Conservation (phyloP, 2,797 vertebrate species). For the Amniataba percoides region DNA sequence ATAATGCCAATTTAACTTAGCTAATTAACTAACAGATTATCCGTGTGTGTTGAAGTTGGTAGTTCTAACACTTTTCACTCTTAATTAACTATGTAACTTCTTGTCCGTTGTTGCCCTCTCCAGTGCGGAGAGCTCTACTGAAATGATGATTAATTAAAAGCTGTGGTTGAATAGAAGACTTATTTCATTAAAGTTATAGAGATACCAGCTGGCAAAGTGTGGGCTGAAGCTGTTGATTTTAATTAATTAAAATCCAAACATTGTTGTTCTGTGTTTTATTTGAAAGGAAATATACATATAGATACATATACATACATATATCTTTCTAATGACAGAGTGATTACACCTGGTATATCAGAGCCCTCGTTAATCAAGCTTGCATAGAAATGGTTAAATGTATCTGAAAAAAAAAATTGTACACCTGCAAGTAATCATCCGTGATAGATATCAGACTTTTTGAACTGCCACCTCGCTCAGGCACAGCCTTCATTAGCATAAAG, state of each 20-base stretch:
- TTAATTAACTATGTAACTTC: background rate
- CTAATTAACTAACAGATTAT: background rate
- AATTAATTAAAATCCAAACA: background rate
- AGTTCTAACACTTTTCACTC: background rate
- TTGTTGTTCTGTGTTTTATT: background rate
- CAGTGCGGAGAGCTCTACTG: background rate
- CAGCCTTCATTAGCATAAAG: slow-evolving; percentile 46
- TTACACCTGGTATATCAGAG: slow-evolving; percentile 43
- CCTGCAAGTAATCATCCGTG: slow-evolving; percentile 39
- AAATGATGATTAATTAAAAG: background rate
- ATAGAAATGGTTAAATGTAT: slow-evolving; percentile 28
- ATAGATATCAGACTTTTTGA: slow-evolving; percentile 37
- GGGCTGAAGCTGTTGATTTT: background rate
- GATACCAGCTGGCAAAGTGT: background rate
- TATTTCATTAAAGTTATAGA: background rate
- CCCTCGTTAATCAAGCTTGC: slow-evolving; percentile 56
- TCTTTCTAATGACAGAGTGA: slow-evolving; percentile 45
- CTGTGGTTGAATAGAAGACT: no score
- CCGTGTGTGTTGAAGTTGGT: background rate
- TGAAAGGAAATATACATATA: background rate
- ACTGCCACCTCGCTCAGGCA: background rate
- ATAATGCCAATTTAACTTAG: background rate
- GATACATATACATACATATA: no score
- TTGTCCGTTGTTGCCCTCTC: slow-evolving; percentile 6
- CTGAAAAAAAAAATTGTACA: slow-evolving; percentile 28